These are phyloP conservation scores for Holacanthella duospinosa DNA, from an alignment of 2,888 invertebrate species.

Conservation along the genomic window DNA sequence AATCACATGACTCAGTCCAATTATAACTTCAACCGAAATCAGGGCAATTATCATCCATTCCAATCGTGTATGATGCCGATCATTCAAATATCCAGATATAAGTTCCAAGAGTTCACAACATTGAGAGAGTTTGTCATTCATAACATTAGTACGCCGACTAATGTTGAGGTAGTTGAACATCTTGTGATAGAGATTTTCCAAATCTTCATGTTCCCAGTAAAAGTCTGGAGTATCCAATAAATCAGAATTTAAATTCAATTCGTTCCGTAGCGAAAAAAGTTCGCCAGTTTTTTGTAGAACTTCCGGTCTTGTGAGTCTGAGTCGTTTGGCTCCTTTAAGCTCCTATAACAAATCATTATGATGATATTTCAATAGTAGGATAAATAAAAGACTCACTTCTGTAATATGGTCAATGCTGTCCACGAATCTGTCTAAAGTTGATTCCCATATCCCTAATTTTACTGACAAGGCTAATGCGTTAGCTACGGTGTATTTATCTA, in stretches of 20 bases:
- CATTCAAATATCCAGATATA: slow-evolving; percentile 77
- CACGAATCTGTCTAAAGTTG: slow-evolving; percentile 68
- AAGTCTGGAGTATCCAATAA: slow-evolving; percentile 91
- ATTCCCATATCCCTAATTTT: slow-evolving; percentile 89
- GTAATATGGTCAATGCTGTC: slow-evolving; percentile 71
- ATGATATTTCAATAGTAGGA: neutral
- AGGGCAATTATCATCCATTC: slow-evolving; percentile 97
- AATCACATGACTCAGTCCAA: neutral
- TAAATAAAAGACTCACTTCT: slow-evolving; percentile 42
- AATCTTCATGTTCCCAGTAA: slow-evolving; percentile 90
- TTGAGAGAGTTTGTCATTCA: slow-evolving; percentile 90
- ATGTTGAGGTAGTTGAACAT: slow-evolving; percentile 77
- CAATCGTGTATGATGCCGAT: slow-evolving; percentile 79
- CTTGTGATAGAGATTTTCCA: slow-evolving; percentile 73
- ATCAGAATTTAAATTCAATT: slow-evolving; percentile 86
- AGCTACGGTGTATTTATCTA: slow-evolving; percentile 88
- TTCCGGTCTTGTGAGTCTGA: slow-evolving; percentile 58
- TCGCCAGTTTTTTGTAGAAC: slow-evolving; percentile 73
- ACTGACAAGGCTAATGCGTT: slow-evolving; percentile 89
- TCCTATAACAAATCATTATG: slow-evolving; percentile 42
- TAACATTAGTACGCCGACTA: slow-evolving; percentile 71
- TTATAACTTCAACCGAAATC: slow-evolving; percentile 73
- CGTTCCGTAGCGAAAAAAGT: slow-evolving; percentile 74
- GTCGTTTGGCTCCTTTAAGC: slow-evolving; percentile 61
- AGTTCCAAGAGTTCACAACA: slow-evolving; percentile 86